phyloP scores from a whole-genome alignment of 2,888 invertebrate genomes.

The Frankliniella intonsa region DNA sequence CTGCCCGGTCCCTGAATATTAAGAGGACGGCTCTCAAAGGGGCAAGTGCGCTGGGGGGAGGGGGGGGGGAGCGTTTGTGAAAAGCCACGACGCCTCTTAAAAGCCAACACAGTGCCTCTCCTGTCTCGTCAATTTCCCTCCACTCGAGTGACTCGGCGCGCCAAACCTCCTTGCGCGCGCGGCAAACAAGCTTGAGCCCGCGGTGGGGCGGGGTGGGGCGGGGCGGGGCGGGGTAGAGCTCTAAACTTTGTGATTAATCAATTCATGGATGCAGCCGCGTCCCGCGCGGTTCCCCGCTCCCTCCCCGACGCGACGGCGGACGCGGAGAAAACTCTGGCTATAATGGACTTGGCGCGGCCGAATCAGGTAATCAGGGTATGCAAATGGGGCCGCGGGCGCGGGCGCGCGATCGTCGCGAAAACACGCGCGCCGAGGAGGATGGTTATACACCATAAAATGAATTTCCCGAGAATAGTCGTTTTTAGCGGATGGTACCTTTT shows the following conservation, averaged over 20 bases:
- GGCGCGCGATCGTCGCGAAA: background rate
- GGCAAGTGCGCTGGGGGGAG: background rate
- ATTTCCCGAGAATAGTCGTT: no score
- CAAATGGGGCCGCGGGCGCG: background rate
- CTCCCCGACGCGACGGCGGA: background rate
- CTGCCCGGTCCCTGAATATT: background rate
- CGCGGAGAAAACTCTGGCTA: background rate
- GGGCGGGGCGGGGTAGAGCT: background rate
- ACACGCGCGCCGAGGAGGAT: no score
- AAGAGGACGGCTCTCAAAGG: slow-evolving; percentile 6
- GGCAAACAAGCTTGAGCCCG: background rate
- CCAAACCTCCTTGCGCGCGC: background rate
- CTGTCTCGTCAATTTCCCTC: no score
- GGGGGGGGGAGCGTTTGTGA: no score
- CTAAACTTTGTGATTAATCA: slow-evolving; percentile 21
- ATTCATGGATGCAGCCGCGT: background rate
- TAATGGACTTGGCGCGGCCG: background rate
- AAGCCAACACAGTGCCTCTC: no score
- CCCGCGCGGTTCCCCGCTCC: background rate
- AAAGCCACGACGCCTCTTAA: no score
- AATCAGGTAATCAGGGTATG: slow-evolving; percentile 17
- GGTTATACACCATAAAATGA: no score
- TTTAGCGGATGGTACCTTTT: no score
- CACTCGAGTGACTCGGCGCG: no score
- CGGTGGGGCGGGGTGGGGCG: background rate